Percentiles rank a stretch among this genome's conserved stretches.
phyloP scores from a whole-genome alignment of 2,888 invertebrate genomes.

The Flabesymbios commensalis region DNA sequence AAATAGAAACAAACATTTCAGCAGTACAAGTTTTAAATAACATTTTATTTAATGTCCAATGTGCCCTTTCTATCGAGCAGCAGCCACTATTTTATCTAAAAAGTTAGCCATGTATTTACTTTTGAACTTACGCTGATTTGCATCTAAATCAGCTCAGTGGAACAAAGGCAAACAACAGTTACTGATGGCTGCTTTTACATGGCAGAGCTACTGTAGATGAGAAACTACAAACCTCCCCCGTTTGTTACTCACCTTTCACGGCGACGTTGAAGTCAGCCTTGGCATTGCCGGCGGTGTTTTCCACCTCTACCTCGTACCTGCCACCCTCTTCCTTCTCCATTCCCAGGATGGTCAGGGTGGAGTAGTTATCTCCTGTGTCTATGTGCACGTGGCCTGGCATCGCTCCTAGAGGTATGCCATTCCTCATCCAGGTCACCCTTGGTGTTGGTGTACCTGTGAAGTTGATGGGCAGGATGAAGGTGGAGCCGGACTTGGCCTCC shows the following conservation, averaged over 20 bases:
- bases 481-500: slow-evolving; percentile 32
- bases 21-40: too few species aligned
- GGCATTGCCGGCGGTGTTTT: slow-evolving; percentile 37
- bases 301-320: slow-evolving; percentile 36
- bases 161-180: not conserved
- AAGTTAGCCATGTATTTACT: too few species aligned
- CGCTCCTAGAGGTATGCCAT: slow-evolving; percentile 24
- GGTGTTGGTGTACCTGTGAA: slow-evolving; percentile 60
- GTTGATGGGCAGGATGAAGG: slow-evolving; percentile 36
- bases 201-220: too few species aligned
- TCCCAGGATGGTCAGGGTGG: slow-evolving; percentile 33
- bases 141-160: not conserved
- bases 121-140: too few species aligned
- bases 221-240: too few species aligned
- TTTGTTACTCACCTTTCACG: slow-evolving; percentile 32
- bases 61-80: too few species aligned
- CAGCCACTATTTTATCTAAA: too few species aligned
- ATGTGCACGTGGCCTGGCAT: slow-evolving; percentile 31
- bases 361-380: slow-evolving; percentile 33
- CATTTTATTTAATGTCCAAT: too few species aligned
- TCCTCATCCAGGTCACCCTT: slow-evolving; percentile 57
- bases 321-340: slow-evolving; percentile 39
- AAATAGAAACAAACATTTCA: too few species aligned
- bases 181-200: too few species aligned
- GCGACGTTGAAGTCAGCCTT: slow-evolving; percentile 33